phyloP scores from a whole-genome alignment of 2,113 vertebrate genomes.

The Sisor rabdophorus region DNA sequence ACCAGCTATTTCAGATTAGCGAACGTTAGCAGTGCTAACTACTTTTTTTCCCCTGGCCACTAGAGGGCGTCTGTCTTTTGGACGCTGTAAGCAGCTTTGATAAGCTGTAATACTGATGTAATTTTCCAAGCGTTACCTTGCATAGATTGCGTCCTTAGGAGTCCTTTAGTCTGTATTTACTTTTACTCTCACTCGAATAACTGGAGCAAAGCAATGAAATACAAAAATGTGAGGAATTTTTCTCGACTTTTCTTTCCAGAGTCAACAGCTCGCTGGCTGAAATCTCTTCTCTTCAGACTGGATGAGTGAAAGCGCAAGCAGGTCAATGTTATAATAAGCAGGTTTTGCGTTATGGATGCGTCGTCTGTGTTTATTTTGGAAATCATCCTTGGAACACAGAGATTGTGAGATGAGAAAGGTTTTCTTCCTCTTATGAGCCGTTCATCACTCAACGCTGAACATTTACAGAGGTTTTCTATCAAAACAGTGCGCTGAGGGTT shows the following conservation, averaged over 20 bases:
- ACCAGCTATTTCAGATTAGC: no score
- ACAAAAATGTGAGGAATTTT: neutral
- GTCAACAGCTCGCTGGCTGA: no score
- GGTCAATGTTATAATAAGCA: constrained; percentile 53
- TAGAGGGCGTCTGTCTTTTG: no score
- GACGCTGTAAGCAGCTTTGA: no score
- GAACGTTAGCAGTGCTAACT: no score
- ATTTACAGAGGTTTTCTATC: neutral
- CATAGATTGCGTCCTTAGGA: no score
- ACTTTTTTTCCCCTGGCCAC: no score
- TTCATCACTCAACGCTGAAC: neutral
- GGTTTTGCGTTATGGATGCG: constrained; percentile 63
- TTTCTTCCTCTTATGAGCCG: neutral
- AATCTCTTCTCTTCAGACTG: neutral
- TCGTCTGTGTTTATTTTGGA: constrained; percentile 52
- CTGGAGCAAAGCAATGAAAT: neutral
- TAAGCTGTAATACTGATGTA: no score
- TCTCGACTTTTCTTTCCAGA: neutral
- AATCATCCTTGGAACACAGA: neutral
- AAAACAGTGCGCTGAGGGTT: neutral
- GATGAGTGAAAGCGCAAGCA: neutral
- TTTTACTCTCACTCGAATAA: no score
- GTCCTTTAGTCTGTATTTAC: no score
- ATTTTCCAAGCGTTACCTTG: no score
- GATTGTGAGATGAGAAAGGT: neutral